Evolutionary conservation across 2,888 invertebrate species (phyloP), one percentile per base, ranked within the genome.

Genomic region (Eupithecia centaureata): DNA sequence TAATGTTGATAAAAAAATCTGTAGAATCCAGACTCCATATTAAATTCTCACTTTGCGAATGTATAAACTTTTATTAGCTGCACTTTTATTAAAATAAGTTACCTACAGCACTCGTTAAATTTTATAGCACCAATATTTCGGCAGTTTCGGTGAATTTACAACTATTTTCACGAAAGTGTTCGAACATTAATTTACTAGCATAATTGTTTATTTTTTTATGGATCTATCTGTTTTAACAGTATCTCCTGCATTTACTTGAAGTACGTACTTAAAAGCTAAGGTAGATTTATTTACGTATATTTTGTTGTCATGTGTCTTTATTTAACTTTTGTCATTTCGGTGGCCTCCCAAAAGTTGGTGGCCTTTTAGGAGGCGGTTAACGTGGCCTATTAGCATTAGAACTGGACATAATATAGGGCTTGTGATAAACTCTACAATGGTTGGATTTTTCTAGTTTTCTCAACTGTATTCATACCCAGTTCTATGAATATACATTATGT

Each of bases 51-150:
- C 47, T 47, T 47, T 28, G n/a, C 12, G 18, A n/a, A 56, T 30
- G 22, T 47, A 47, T 47, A 47, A 47, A 47, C 47, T 47, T 47
- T 47, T 47, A 47, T 47, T 47, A 47, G 2, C 22, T 47, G 47
- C 47, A 47, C 22, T 47, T 22, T 47, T 47, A 47, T 47, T 47
- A 47, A 47, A 47, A 47, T 47, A 47, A 47, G 47, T 47, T 47
- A 47, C 47, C 47, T 47, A 47, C 47, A 47, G 4, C 47, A 22
- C 47, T 47, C 52, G 52, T 52, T 2, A 52, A 52, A 52, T 52
- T 52, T 52, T 52, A 52, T 27, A 27, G 52, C 52, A 3, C 27
- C 52, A 27, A 27, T 47, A 47, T 47, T 27, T 52, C 52, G 52
- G 27, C 27, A 52, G 52, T 52, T 52, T 52, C 52, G 13, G 15